These are phyloP conservation scores for Odontomyia ornata DNA, from an alignment of 2,888 invertebrate genomes.

Conservation along the genomic window DNA sequence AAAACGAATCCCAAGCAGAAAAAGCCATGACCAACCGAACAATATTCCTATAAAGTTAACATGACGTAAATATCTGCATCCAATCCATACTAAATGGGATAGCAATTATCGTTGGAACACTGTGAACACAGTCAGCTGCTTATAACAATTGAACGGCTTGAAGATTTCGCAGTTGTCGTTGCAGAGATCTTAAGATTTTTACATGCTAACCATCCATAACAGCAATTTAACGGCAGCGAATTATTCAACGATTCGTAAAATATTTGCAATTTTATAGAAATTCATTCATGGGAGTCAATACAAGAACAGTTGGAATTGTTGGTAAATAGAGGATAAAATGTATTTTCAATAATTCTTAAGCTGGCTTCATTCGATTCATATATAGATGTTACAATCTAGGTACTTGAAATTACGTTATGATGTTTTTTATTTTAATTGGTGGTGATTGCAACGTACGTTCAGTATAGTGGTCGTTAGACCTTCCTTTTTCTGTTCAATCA, in stretches of 20 bases:
- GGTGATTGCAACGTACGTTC: too few species aligned
- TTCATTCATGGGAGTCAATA: background rate
- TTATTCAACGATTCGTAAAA: constrained; percentile 19
- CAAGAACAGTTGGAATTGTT: too few species aligned
- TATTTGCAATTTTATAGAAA: background rate
- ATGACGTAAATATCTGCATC: background rate
- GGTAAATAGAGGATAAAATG: too few species aligned
- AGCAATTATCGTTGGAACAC: background rate
- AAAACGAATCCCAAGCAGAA: background rate
- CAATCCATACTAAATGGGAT: background rate
- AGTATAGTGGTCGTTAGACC: too few species aligned
- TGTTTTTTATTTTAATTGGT: too few species aligned
- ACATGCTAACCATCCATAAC: constrained; percentile 24
- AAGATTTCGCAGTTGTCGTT: background rate
- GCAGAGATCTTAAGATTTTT: background rate
- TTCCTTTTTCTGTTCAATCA: too few species aligned
- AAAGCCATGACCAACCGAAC: background rate
- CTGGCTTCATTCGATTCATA: too few species aligned
- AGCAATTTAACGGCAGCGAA: constrained; percentile 33
- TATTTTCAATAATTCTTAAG: too few species aligned
- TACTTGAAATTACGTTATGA: too few species aligned
- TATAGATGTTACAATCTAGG: too few species aligned
- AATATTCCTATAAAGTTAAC: background rate
- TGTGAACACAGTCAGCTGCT: background rate
- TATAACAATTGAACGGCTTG: background rate